Base-by-base conservation (phyloP, 2,888 invertebrate genomes). In the Catocala fraxini region DNA sequence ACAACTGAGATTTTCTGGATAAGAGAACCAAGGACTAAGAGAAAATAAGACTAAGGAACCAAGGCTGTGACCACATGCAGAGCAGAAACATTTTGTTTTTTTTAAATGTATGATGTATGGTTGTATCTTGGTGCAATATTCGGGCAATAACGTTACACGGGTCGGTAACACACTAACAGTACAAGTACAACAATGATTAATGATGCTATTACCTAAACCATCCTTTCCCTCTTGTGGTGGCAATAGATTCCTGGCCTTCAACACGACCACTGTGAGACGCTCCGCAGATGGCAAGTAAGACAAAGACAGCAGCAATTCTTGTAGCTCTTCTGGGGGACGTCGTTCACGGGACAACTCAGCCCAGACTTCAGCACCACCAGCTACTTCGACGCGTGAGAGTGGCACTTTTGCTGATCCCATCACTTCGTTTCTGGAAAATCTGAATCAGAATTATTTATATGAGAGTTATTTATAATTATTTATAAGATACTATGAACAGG, bases 261-360 rank as follows among this genome's bases (percentile, higher is more conserved):
- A 94, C 25, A 98, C 95, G 1, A 97, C 97, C 6, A 98, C 96
- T 0, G 98, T 98, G 15, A 98, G 95, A 56, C 98, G 95, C 86
- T 98, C 98, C 1, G 98, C 98, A 59, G 97, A 98, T 11, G 98
- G 98, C 72, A 98, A 92, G 89, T 98, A 98, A 68, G 98, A 98
- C 35, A 98, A 92, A 0, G 98, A 98, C 56, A 98, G 93, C 69
- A 98, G 91, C 35, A 98, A 92, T 84, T 98, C 98, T 58, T 97
- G 97, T 63, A 97, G 91, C 85, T 97, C 97, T 81, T 97, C 97
- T 1, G 96, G 97, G 0, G 97, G 97, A 80, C 97, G 97, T 75
- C 96, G 96, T 80, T 97, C 97, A 67, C 97, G 96, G 51, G 97
- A 96, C 45, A 98, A 95, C 81, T 98, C 98, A 0, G 98, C 98